phyloP scores from a whole-genome alignment of 2,888 invertebrate species.

The Leuctra nigra region DNA sequence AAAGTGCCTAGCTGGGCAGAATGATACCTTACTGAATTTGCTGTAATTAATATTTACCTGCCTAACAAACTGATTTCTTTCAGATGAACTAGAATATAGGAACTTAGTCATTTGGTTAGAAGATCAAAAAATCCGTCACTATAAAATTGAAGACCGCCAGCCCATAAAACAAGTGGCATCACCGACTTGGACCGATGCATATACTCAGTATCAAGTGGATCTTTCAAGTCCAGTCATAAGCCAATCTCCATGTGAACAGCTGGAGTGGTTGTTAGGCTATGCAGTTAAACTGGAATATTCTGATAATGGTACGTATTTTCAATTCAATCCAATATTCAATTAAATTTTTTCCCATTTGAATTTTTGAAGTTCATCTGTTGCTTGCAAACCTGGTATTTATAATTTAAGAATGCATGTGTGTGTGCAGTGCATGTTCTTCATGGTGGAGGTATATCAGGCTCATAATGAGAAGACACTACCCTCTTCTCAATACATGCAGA shows the following conservation, averaged over 20 bases:
- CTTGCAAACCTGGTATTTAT: no score
- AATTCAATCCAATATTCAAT: no score
- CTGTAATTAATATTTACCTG: no score
- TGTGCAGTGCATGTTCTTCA: no score
- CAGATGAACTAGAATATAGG: slow-evolving; percentile 74
- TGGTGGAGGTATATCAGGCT: no score
- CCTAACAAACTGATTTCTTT: slow-evolving; percentile 33
- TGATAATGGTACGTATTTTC: slow-evolving; percentile 60
- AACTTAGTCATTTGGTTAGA: slow-evolving; percentile 85
- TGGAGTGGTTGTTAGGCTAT: slow-evolving; percentile 80
- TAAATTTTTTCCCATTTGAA: no score
- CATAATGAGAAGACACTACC: no score
- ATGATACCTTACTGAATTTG: no score
- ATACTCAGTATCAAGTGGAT: slow-evolving; percentile 65
- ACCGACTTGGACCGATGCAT: slow-evolving; percentile 62
- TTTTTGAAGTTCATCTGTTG: no score
- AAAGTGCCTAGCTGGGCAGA: no score
- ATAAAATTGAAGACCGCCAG: slow-evolving; percentile 73
- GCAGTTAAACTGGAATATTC: slow-evolving; percentile 79
- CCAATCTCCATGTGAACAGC: slow-evolving; percentile 54
- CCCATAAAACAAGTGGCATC: slow-evolving; percentile 61
- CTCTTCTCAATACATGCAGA: no score
- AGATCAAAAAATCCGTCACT: slow-evolving; percentile 85
- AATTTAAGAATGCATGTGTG: no score
- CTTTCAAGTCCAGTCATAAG: slow-evolving; percentile 62